Evolutionary conservation across 2,113 vertebrate genomes (phyloP), one percentile per base, ranked within the genome.

Genomic region (Polyodon spathula): DNA sequence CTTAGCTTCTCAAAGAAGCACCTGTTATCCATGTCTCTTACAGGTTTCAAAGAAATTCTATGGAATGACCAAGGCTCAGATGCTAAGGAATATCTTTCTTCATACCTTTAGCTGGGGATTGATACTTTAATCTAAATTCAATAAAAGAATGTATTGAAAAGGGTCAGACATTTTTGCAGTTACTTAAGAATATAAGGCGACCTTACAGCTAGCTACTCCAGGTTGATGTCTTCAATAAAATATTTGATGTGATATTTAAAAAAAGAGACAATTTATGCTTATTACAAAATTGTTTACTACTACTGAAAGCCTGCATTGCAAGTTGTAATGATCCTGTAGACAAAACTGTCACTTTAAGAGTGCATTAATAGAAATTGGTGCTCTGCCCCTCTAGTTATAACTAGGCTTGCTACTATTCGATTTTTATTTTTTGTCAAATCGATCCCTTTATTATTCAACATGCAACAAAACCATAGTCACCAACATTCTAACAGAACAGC

Each of bases 21-120:
- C 64, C 59, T 55, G 60, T 61, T 56, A 66, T 72, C 75, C 75
- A 69, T 72, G 76, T 84, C 75, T 77, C 75, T 77, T 68, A 79
- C 69, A 55, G 59, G 66, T 73, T 67, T 64, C 71, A 60, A 64
- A 76, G 77, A 74, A 80, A 73, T 64, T 73, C 52, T 14, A 51
- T 57, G 8, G 14, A n/a, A 42, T 53, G 42, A 10, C 42, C 17
- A 50, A 44, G 54, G 58, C 44, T 39, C 4, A 40, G 37, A 8
- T 17, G 10, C 40, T 54, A 41, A 12, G 50, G 12, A 56, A 54
- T 55, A 15, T 48, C 41, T 56, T 7, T 37, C 14, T 17, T 50
- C n/a, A 57, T 10, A 15, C 44, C 44, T 37, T 48, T 44, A 8
- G 17, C 40, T 46, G 58, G n/a, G n/a, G 27, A 48, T 48, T 51